Evolutionary conservation across 2,113 vertebrate genomes (phyloP), one percentile per base, ranked within the genome.

Genomic region (Rallus limicola): DNA sequence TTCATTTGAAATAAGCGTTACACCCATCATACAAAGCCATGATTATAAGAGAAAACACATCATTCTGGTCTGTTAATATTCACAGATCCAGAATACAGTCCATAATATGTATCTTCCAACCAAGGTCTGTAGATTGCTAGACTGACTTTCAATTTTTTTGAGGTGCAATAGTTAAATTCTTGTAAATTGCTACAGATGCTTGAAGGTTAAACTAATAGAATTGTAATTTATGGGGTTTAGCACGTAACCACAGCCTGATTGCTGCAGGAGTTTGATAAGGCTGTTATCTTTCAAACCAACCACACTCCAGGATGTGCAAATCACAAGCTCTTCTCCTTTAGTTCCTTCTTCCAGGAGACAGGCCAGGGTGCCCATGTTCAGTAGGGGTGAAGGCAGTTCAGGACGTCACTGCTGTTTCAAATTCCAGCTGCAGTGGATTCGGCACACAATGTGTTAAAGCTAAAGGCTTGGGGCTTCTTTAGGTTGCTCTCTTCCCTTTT

Each of bases 191-290:
- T 77, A 80, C 5, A 94, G 67, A 36, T 55, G n/a, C 25, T 94
- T 52, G 62, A 93, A 76, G 82, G 59, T 90, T 92, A 91, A 92
- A 50, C 36, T 48, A 85, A 70, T 1, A 82, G 19, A 87, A 91
- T 79, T 82, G 18, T 52, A 67, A 91, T 86, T 86, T 69, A 44
- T 5, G 7, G 16, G 17, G 17, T 90, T 94, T 80, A 91, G 59
- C 63, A 92, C 44, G 55, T 29, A 80, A 52, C 59, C 34, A 88
- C 59, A 24, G 86, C 36, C 28, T 38, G 55, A 77, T 74, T 68
- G 71, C 79, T 96, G 75, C 71, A 90, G 60, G 88, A 91, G 83
- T 70, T 86, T 81, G 82, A 94, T 92, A 92, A 88, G 42, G 40
- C 12, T 81, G 82, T 93, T 92, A 94, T 83, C 75, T 97, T 70